These are phyloP conservation scores for Apoda limacodes DNA, from an alignment of 2,888 invertebrate genomes.

Conservation along the genomic window DNA sequence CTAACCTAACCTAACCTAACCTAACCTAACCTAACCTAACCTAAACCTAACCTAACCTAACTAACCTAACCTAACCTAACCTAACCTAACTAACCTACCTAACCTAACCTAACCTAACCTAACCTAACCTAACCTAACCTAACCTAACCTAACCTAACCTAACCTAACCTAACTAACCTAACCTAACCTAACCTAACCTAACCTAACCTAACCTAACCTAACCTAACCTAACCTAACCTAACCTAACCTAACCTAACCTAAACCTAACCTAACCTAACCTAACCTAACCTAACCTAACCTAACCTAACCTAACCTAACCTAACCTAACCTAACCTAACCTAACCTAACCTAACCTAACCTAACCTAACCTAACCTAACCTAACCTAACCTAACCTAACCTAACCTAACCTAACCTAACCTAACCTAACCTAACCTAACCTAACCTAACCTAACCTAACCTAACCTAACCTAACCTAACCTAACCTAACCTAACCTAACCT, in stretches of 20 bases:
- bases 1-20: constrained; percentile 19
- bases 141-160: constrained; percentile 15
- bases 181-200: constrained; percentile 16
- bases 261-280: constrained; percentile 14
- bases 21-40: too few species aligned
- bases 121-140: constrained; percentile 14
- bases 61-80: constrained; percentile 16
- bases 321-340: constrained; percentile 14
- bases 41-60: constrained; percentile 18
- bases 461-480: constrained; percentile 13
- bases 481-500: constrained; percentile 16
- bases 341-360: constrained; percentile 18
- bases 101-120: constrained; percentile 15
- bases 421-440: constrained; percentile 17
- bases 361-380: constrained; percentile 18
- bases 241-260: constrained; percentile 16
- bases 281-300: constrained; percentile 18
- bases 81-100: too few species aligned
- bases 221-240: constrained; percentile 14
- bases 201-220: constrained; percentile 15
- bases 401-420: constrained; percentile 19
- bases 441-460: constrained; percentile 13
- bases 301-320: constrained; percentile 17
- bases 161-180: constrained; percentile 16
- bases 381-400: constrained; percentile 17